phyloP scores from a whole-genome alignment of 2,113 vertebrate genomes.

The Australoheros scitulus region DNA sequence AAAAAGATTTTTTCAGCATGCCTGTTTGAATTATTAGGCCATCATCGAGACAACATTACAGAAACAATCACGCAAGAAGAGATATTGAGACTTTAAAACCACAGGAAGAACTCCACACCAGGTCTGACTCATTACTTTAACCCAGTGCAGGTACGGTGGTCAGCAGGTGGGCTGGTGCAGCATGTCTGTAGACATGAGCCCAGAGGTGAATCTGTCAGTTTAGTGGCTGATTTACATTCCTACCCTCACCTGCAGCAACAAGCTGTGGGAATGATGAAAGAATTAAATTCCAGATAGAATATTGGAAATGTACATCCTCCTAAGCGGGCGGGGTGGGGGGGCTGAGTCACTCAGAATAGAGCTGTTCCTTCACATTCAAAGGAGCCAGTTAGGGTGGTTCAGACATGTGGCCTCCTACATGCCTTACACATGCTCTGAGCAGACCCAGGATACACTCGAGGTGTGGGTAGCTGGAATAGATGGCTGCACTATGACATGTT shows the following conservation, averaged over 20 bases:
- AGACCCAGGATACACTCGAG: not conserved
- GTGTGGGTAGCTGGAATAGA: not conserved
- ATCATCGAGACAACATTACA: too few relatives aligned
- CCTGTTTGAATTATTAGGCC: too few relatives aligned
- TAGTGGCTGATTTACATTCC: not conserved
- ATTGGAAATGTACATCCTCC: too few relatives aligned
- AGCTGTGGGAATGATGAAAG: not conserved
- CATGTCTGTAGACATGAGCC: not conserved
- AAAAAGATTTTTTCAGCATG: too few relatives aligned
- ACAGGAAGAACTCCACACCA: too few relatives aligned
- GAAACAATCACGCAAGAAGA: not conserved
- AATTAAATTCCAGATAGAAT: not conserved
- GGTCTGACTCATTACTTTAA: too few relatives aligned
- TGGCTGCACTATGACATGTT: not conserved
- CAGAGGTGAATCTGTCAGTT: not conserved
- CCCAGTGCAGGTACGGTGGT: not conserved
- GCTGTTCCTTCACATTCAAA: not conserved
- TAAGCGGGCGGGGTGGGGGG: not conserved
- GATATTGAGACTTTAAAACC: too few relatives aligned
- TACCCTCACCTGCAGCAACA: not conserved
- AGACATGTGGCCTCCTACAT: not conserved
- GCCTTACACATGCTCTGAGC: not conserved
- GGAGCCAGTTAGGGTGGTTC: not conserved
- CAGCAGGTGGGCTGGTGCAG: not conserved
- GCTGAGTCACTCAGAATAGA: not conserved